Conservation (phyloP, 1,140 invertebrate genomes). For the Zaprionus inermis region DNA sequence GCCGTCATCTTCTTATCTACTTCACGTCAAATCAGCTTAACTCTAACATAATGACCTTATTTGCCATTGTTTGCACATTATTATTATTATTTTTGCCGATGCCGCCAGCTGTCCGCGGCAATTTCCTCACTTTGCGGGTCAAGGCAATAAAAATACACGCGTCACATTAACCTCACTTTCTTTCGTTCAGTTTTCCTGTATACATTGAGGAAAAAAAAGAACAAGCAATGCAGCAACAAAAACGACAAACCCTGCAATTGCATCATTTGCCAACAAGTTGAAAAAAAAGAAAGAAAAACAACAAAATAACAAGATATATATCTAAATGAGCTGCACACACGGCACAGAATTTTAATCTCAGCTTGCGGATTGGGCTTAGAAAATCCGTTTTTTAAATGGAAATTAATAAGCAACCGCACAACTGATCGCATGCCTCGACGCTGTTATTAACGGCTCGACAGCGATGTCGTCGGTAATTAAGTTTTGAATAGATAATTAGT, state of each 20-base stretch:
- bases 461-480: slow-evolving; percentile 60
- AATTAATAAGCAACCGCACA: slow-evolving; percentile 41
- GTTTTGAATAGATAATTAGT: slow-evolving; percentile 76
- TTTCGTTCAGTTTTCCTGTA: slow-evolving; percentile 29
- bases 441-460: slow-evolving; percentile 48
- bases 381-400: slow-evolving; percentile 44
- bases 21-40: slow-evolving; percentile 74
- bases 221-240: background rate
- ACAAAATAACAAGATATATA: slow-evolving; percentile 14
- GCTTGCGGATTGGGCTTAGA: slow-evolving; percentile 19
- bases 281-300: background rate
- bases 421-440: slow-evolving; percentile 40
- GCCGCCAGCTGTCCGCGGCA: slow-evolving; percentile 40
- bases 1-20: slow-evolving; percentile 2
- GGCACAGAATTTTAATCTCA: slow-evolving; percentile 32
- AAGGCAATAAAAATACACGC: slow-evolving; percentile 65
- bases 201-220: background rate
- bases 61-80: slow-evolving; percentile 79
- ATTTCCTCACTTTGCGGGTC: slow-evolving; percentile 69
- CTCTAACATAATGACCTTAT: slow-evolving; percentile 77
- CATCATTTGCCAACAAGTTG: slow-evolving; percentile 17
- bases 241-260: slow-evolving; percentile 22
- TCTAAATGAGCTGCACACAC: slow-evolving; percentile 33
- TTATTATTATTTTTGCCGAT: slow-evolving; percentile 73
- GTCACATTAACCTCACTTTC: slow-evolving; percentile 46